phyloP scores from a whole-genome alignment of 2,113 vertebrate genomes.

The Barnardius zonarius region DNA sequence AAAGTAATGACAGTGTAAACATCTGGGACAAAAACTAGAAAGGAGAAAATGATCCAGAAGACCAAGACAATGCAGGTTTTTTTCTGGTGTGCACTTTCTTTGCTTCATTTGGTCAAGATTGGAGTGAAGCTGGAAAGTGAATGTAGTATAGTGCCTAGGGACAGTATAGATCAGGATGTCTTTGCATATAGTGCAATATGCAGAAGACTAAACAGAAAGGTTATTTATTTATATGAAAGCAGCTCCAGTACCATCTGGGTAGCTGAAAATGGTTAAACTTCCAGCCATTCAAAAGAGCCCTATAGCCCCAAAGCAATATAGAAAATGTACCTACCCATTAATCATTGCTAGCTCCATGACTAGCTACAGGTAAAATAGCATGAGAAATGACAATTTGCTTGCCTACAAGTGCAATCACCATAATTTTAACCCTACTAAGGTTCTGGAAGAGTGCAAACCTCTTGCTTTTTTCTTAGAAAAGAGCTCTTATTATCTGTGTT shows the following conservation, averaged over 20 bases:
- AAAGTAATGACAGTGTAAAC: neutral
- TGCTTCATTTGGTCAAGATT: neutral
- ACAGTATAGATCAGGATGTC: neutral
- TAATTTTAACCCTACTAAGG: conserved; percentile 21
- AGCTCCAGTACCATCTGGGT: neutral
- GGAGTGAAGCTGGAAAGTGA: neutral
- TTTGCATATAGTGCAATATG: neutral
- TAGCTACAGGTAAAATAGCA: neutral
- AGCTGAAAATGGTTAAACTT: neutral
- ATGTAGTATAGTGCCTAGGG: neutral
- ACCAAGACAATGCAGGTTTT: too few relatives aligned
- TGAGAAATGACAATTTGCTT: neutral
- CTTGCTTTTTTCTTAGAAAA: conserved; percentile 19
- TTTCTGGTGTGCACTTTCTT: neutral
- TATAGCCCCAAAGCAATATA: neutral
- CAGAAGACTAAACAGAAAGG: neutral
- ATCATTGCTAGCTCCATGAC: neutral
- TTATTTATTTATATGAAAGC: neutral
- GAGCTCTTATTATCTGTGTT: neutral
- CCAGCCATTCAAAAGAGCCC: neutral
- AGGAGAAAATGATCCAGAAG: neutral
- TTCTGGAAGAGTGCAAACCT: neutral
- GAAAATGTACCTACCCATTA: neutral
- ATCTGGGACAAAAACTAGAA: neutral
- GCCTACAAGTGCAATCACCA: neutral